A percentile compares a stretch with the other conserved stretches of the same genome.
phyloP scores from a whole-genome alignment of 2,113 vertebrate species.

The Heteronetta atricapilla region DNA sequence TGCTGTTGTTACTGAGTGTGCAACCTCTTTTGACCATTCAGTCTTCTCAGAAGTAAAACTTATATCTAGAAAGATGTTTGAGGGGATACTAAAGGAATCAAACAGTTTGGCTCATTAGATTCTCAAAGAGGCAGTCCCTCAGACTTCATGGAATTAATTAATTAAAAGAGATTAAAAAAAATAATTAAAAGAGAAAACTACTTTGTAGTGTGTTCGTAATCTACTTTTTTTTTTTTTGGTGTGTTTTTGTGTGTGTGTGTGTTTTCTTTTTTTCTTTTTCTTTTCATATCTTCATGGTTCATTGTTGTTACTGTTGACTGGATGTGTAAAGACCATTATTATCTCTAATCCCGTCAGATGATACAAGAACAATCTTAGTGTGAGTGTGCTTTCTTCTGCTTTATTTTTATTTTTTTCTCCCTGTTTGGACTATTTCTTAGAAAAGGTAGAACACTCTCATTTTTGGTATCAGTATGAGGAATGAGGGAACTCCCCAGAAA shows the following conservation, averaged over 20 bases:
- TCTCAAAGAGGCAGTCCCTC: background rate
- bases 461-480: background rate
- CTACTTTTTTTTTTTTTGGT: background rate
- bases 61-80: background rate
- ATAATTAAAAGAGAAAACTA: background rate
- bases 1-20: background rate
- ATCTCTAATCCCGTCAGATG: background rate
- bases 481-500: background rate
- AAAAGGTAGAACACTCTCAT: background rate
- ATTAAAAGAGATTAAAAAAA: too few species aligned
- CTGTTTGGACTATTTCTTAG: background rate
- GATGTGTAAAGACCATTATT: background rate
- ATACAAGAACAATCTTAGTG: background rate
- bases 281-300: background rate
- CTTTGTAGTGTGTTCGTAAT: background rate
- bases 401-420: background rate
- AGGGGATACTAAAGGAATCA: background rate
- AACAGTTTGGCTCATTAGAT: background rate
- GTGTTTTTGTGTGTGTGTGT: too few species aligned
- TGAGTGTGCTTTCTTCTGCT: background rate
- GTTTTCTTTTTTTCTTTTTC: background rate
- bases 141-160: background rate
- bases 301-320: background rate
- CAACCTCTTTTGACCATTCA: background rate
- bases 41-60: background rate